Evolutionary conservation across 2,113 vertebrate genomes (phyloP), one percentile per base, ranked within the genome.

Genomic region (Fukomys damarensis): DNA sequence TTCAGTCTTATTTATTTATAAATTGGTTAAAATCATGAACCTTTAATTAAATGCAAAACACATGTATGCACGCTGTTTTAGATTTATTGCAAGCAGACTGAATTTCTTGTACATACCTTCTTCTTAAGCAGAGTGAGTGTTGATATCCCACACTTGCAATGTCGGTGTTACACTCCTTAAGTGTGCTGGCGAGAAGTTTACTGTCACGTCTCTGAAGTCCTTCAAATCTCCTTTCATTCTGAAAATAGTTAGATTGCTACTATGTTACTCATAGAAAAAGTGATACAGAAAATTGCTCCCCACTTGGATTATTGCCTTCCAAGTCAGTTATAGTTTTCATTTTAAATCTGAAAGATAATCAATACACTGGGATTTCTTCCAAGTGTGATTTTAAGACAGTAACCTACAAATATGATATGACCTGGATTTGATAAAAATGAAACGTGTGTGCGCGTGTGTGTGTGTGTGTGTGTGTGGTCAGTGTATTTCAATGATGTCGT

Each of bases 281-380:
- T 3, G 59, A 82, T 24, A 70, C 17, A 52, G 32, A 86, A 94
- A 80, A 92, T 24, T 81, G 11, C 3, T 17, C 28, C 70, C 32
- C 43, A 49, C 26, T 63, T 91, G 13, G 6, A 86, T 86, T 82
- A 86, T 72, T 93, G 43, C 38, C 38, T 86, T 95, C 77, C n/a
- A 82, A 82, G 72, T 82, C 58, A 65, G 43, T 95, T 58, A 59
- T 79, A 82, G 54, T 77, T 96, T 97, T 96, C 74, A 94, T 61
- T 92, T 95, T 97, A 95, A 95, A 94, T 86, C 11, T 49, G 49
- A 97, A 24, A 89, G 59, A 28, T 89, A 92, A 97, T 96, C 72
- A 91, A 91, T 97, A 77, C 35, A 43, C 63, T 72, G 79, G 38
- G 56, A 92, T 92, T 0, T 52, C 72, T 79, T 74, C 49, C 61